Evolutionary conservation across 2,797 vertebrate species (phyloP), one percentile per base, ranked within the genome.

Genomic region (Columba guinea): DNA sequence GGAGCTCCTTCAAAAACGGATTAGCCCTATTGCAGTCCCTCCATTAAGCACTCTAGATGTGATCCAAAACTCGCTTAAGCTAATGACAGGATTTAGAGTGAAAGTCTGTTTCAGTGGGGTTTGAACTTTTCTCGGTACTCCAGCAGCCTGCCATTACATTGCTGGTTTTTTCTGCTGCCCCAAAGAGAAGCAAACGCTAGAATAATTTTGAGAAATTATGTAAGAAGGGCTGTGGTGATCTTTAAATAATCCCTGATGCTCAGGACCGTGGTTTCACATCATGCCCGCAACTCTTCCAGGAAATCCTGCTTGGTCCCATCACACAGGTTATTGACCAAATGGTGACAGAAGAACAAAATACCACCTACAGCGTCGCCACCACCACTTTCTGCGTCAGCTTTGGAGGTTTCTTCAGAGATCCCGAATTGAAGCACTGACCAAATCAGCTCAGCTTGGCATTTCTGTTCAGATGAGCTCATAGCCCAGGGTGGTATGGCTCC

Each of bases 401-500:
- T 4, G 5, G 84, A 87, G 75, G 44, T 90, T 96, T 95, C 68
- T 89, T 93, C 65, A 85, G 87, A 80, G 62, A 60, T 87, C 70
- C 67, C 1, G 0, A 41, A 35, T 52, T 7, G 18, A 59, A 92
- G 68, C 56, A 28, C 52, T 95, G 94, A 84, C 88, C 86, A 76
- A 56, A 86, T 84, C 79, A 92, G 48, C 79, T 89, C 92, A 77
- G 82, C 68, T 85, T 95, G 95, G 82, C 80, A 30, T 91, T 94
- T 94, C 65, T 94, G 77, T 85, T 94, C 2, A 7, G 92, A 91
- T 96, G 96, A 97, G 91, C 92, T 94, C 86, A 95, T 75, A 77
- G 84, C 85, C 87, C 71, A 93, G 88, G 82, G 86, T 96, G 92
- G 91, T 94, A 78, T 95, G 96, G 92, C 96, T 96, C 59, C 35